Percentiles rank a stretch among this genome's conserved stretches.
Evolutionary conservation across 2,888 invertebrate genomes (phyloP).

Genomic region (Drepana falcataria): DNA sequence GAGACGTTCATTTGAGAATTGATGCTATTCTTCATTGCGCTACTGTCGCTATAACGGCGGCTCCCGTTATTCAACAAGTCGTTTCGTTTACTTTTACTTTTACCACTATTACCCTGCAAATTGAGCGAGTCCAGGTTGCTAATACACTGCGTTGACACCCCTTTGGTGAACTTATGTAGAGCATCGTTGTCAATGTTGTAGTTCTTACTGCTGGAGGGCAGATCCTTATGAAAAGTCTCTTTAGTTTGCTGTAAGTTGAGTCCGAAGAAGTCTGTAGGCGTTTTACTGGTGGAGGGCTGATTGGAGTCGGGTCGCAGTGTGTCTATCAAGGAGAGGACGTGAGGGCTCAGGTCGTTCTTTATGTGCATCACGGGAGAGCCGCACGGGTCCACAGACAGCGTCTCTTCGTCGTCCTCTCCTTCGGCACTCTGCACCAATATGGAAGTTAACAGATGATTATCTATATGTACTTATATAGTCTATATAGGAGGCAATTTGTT

Average conservation of each 20-base stretch:
- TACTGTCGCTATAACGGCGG: conserved; percentile 62
- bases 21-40: conserved; percentile 50
- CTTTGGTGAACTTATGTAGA: conserved; percentile 49
- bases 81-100: conserved; percentile 37
- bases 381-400: conserved; percentile 74
- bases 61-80: conserved; percentile 59
- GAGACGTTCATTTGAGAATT: conserved; percentile 32
- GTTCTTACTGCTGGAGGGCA: conserved; percentile 68
- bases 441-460: not conserved
- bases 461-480: too few relatives aligned
- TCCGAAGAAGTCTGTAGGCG: conserved; percentile 48
- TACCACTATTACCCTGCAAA: conserved; percentile 45
- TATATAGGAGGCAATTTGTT: too few relatives aligned
- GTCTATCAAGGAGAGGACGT: conserved; percentile 19
- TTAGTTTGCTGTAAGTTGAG: conserved; percentile 58
- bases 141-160: conserved; percentile 30
- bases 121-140: conserved; percentile 47
- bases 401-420: conserved; percentile 79
- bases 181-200: conserved; percentile 51
- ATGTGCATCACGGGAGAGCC: conserved; percentile 55
- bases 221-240: conserved; percentile 59
- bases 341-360: conserved; percentile 56
- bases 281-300: conserved; percentile 43
- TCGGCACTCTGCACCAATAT: conserved; percentile 56
- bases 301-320: conserved; percentile 26